Percentiles rank a stretch among this genome's conserved stretches.
phyloP scores from a whole-genome alignment of 2,113 vertebrate species.

The Tragelaphus scriptus region DNA sequence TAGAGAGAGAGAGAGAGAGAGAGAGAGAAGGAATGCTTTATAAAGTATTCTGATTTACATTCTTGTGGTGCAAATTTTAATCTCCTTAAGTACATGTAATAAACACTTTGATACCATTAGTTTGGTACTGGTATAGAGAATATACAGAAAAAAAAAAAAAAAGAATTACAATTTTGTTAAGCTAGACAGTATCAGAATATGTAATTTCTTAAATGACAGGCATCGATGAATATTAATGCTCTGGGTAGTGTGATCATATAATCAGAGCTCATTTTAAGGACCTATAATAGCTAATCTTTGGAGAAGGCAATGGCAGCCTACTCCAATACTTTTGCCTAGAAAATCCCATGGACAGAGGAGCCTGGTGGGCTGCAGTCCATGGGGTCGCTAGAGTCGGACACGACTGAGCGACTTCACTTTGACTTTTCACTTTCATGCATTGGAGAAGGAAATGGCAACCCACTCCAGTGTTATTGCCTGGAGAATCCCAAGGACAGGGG shows the following conservation, averaged over 20 bases:
- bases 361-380: too few relatives aligned
- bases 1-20: too few relatives aligned
- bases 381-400: too few relatives aligned
- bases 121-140: neutral
- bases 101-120: neutral
- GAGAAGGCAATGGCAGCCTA: too few relatives aligned
- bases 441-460: too few relatives aligned
- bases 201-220: neutral
- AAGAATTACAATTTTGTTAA: neutral
- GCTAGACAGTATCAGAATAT: neutral
- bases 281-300: neutral
- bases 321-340: too few relatives aligned
- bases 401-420: too few relatives aligned
- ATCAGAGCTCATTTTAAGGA: neutral
- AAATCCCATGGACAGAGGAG: too few relatives aligned
- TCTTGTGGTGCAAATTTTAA: neutral
- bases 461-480: too few relatives aligned
- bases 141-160: neutral
- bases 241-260: neutral
- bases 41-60: neutral
- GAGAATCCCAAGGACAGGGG: too few relatives aligned
- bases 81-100: neutral
- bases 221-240: neutral
- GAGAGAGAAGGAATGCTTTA: neutral
- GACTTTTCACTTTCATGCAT: too few relatives aligned